phyloP scores from a whole-genome alignment of 2,797 vertebrate species.

The Pempheris klunzingeri region DNA sequence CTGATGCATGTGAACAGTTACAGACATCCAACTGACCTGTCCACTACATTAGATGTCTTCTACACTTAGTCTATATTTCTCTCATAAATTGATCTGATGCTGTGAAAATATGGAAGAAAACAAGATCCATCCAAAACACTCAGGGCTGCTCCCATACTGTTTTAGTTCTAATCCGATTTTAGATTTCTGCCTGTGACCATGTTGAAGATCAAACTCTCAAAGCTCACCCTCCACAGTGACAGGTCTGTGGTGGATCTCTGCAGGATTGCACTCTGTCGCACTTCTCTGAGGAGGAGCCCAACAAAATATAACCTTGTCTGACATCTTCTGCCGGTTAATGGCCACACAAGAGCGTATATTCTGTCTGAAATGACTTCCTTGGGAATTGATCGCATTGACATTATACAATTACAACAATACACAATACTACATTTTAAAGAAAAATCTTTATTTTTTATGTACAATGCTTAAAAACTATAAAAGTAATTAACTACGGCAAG shows the following conservation, averaged over 20 bases:
- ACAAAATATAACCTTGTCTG: conserved; percentile 28
- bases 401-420: neutral
- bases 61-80: neutral
- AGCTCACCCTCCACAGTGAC: conserved; percentile 24
- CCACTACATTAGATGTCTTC: conserved; percentile 25
- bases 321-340: conserved; percentile 8
- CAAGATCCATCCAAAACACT: conserved; percentile 4
- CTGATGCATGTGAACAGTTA: conserved; percentile 7
- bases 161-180: conserved; percentile 47
- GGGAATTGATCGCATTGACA: neutral
- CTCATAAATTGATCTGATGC: conserved; percentile 1
- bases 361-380: conserved; percentile 6
- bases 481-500: neutral
- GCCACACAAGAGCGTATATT: neutral
- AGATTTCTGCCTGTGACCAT: conserved; percentile 38
- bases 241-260: conserved; percentile 44
- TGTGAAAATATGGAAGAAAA: conserved; percentile 7
- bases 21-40: conserved; percentile 22
- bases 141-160: conserved; percentile 12
- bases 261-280: conserved; percentile 29
- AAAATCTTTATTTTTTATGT: neutral
- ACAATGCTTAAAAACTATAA: neutral
- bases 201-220: conserved; percentile 45
- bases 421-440: too few relatives aligned
- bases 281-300: conserved; percentile 19